Percentiles rank a stretch among this genome's conserved stretches.
Evolutionary conservation across 2,888 invertebrate genomes (phyloP).

Genomic region (Polymixis flavicincta): DNA sequence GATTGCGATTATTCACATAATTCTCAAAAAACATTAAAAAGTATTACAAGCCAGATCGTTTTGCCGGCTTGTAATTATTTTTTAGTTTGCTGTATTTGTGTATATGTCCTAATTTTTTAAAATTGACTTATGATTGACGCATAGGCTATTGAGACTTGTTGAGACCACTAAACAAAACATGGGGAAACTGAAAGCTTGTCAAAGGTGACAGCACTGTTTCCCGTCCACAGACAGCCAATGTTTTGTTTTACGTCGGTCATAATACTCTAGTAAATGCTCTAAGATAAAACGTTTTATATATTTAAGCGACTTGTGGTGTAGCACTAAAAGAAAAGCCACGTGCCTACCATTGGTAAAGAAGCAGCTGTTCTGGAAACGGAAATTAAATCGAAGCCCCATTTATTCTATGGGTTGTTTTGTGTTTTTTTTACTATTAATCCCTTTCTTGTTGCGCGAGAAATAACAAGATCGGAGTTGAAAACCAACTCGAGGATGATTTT

Average conservation of each 20-base stretch:
- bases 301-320: too few relatives aligned
- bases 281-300: too few relatives aligned
- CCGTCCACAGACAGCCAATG: background rate
- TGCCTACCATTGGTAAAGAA: too few relatives aligned
- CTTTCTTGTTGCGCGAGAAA: too few relatives aligned
- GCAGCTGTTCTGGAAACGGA: too few relatives aligned
- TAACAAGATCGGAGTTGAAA: too few relatives aligned
- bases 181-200: background rate
- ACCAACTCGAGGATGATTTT: too few relatives aligned
- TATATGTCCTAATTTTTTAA: constrained; percentile 31
- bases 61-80: constrained; percentile 60
- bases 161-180: background rate
- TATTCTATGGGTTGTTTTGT: too few relatives aligned
- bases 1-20: constrained; percentile 60
- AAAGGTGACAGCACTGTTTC: background rate
- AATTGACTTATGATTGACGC: constrained; percentile 2
- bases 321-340: too few relatives aligned
- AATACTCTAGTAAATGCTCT: too few relatives aligned
- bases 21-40: constrained; percentile 33
- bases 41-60: constrained; percentile 14
- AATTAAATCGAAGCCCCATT: too few relatives aligned
- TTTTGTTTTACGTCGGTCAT: background rate
- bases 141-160: constrained; percentile 35
- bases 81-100: constrained; percentile 52
- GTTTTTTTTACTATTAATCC: too few relatives aligned